These are phyloP conservation scores for Aradophagus sp. DNA, from an alignment of 1,140 invertebrate species.

Conservation along the genomic window DNA sequence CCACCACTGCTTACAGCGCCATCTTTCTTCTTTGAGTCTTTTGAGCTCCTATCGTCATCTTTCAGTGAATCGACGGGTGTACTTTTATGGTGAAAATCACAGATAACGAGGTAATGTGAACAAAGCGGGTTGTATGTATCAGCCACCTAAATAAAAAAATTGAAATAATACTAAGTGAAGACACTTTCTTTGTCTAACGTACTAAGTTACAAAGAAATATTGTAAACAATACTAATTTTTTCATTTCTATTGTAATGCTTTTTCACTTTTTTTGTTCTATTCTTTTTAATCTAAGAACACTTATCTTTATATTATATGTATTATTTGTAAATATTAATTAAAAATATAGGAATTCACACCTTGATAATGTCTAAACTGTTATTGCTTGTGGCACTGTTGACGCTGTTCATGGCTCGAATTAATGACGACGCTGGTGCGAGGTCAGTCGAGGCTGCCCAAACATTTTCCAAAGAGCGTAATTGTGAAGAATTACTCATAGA, in stretches of 20 bases:
- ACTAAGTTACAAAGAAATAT: no score
- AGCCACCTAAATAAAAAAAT: conserved; percentile 31
- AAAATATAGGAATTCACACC: conserved; percentile 24
- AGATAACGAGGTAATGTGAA: conserved; percentile 76
- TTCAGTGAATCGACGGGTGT: conserved; percentile 56
- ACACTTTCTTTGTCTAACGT: background rate
- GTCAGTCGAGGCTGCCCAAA: conserved; percentile 70
- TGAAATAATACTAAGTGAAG: no score
- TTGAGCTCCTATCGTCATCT: conserved; percentile 65
- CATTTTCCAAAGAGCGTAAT: conserved; percentile 69
- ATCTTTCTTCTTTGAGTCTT: conserved; percentile 70
- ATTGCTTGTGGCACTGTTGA: conserved; percentile 77
- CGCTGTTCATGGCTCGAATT: conserved; percentile 79
- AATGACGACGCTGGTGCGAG: conserved; percentile 72
- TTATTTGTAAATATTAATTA: no score
- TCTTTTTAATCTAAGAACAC: no score
- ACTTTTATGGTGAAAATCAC: conserved; percentile 76
- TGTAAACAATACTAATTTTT: no score
- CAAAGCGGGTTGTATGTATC: conserved; percentile 61
- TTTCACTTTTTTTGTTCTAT: no score
- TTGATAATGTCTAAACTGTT: conserved; percentile 61
- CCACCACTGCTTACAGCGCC: conserved; percentile 62
- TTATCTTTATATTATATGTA: no score
- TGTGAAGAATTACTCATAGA: conserved; percentile 61
- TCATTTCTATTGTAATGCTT: no score